Evolutionary conservation across 2,888 invertebrate species (phyloP), one percentile per base, ranked within the genome.

Genomic region (Drosophila prolongata): DNA sequence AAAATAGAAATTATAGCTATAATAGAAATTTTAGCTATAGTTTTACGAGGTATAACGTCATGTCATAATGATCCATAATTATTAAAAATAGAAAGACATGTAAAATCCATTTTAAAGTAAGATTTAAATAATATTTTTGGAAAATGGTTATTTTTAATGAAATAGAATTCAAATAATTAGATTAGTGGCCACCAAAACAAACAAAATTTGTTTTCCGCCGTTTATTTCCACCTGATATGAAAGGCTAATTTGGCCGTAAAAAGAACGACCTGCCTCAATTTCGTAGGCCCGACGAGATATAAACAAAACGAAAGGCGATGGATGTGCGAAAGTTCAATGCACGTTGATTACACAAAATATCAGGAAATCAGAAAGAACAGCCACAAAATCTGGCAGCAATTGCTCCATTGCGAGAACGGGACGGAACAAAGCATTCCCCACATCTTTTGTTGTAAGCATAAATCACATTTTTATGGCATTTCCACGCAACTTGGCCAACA

Each of bases 281-380:
- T 60, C 47, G 64, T 75, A 57, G 38, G 44, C 44, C 57, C 62
- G 72, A 57, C 61, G 57, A 59, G 57, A 62, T 47, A 66, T 74
- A 60, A 76, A 66, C 65, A 55, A 65, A 66, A 19, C 34, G 11
- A 40, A 38, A 37, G 43, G 37, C 59, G 59, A 43, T 49, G 60
- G 62, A 53, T 30, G 68, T 52, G 52, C 11, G 56, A 49, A 77
- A 86, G 82, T 82, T 82, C 86, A 86, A 71, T 78, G 82, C 67
- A 77, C 82, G 82, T 73, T 78, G 78, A 82, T 82, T 78, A 75
- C 67, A 86, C 75, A 69, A 79, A 84, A 81, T 69, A 80, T 53
- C 79, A 61, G 66, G 78, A 78, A 70, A 46, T 35, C 71, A 71
- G 70, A 59, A 59, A 34, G 38, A 75, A 56, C 19, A 64, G 55